Evolutionary conservation across 2,888 invertebrate genomes (phyloP), one percentile per base, ranked within the genome.

Genomic region (Zaprionus bogoriensis): DNA sequence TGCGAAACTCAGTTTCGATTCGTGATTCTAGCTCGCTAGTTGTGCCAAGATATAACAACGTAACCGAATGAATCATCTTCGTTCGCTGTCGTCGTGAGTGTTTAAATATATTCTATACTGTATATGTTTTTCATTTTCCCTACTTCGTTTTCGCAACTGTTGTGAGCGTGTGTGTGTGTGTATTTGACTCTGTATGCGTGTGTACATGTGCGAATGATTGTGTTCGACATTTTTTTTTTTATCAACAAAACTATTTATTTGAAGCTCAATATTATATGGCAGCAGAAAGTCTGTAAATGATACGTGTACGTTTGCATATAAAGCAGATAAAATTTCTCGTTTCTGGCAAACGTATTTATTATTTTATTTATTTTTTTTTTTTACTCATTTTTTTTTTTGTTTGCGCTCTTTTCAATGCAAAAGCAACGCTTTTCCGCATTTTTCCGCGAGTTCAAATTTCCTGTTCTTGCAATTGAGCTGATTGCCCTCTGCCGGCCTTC

Each of bases 1-100:
- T 51, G 73, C 82, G 57, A 74, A 87, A 88, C 76, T 85, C 82
- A 87, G 87, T 87, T 87, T 84, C 71, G 71, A 81, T 81, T 87
- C 74, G 74, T 69, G 75, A 74, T 77, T 76, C 82, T 77, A 77
- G 74, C 78, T 68, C 69, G 77, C 70, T 77, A 78, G 82, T 85
- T 85, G 87, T 75, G 72, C 41, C 73, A 61, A 67, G 67, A 66
- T 74, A 69, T 41, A 51, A 7, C 57, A 52, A 64, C 75, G 57
- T 58, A 59, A 50, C 76, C 61, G 65, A 79, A 76, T 76, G 75
- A 76, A 79, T 76, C 75, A 76, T 76, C 75, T 76, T 72, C 67
- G 76, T 79, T 71, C 14, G 32, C 14, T 52, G 55, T 58, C 59
- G 81, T 74, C 75, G 67, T 61, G 76, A 63, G 62, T 71, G 60